Evolutionary conservation across 2,113 vertebrate species (phyloP).

Genomic region (Collichthys lucidus): DNA sequence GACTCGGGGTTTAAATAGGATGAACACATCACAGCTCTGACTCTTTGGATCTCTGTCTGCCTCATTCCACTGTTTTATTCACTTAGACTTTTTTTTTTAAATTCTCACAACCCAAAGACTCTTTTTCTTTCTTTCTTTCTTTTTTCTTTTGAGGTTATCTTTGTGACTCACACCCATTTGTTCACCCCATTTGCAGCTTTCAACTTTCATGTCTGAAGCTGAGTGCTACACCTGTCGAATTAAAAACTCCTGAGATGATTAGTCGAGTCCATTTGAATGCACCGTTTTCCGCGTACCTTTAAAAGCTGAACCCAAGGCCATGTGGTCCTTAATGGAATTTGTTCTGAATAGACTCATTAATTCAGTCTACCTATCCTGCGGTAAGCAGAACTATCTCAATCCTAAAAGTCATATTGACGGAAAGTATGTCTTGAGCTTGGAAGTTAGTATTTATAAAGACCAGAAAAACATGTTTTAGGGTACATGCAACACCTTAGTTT

Average conservation of each 20-base stretch:
- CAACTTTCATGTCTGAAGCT: slow-evolving; percentile 33
- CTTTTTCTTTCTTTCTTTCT: background rate
- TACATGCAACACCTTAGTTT: background rate
- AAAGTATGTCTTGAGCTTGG: background rate
- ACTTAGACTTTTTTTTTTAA: slow-evolving; percentile 11
- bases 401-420: background rate
- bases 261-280: slow-evolving; percentile 18
- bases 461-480: background rate
- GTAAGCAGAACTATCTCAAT: slow-evolving; percentile 10
- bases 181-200: slow-evolving; percentile 26
- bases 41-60: slow-evolving; percentile 29
- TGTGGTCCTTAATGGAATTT: slow-evolving; percentile 18
- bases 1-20: slow-evolving; percentile 8
- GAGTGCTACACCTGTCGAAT: slow-evolving; percentile 24
- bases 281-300: slow-evolving; percentile 16
- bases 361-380: background rate
- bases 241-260: slow-evolving; percentile 36
- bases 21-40: slow-evolving; percentile 33
- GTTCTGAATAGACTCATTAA: background rate
- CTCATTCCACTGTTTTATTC: slow-evolving; percentile 34
- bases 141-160: background rate
- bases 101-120: slow-evolving; percentile 2
- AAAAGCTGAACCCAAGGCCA: slow-evolving; percentile 10
- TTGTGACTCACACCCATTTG: slow-evolving; percentile 33
- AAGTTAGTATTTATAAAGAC: background rate